Evolutionary conservation across 2,797 vertebrate genomes (phyloP), one percentile per base, ranked within the genome.

Genomic region (Synaphobranchus kaupii): DNA sequence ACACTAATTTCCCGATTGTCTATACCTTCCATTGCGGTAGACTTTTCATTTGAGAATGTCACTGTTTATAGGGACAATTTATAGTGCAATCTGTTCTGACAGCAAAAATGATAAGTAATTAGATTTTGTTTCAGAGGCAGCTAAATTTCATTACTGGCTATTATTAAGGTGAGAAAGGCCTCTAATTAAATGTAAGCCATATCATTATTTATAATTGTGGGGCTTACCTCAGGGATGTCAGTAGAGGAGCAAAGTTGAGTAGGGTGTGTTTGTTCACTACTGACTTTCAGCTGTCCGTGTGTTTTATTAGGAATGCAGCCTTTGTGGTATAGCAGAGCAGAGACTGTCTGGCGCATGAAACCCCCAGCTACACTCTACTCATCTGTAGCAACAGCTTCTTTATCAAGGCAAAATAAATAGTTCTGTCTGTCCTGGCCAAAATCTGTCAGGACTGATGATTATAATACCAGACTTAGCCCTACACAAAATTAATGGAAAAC

Each of bases 251-350:
- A 84, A 87, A 83, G 92, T 93, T 95, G 93, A 93, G 89, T 88
- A 88, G 94, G 91, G 91, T 91, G 91, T 95, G 92, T 94, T 93
- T 93, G 94, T 93, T 93, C 94, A 93, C 95, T 92, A 90, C 90
- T 90, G 91, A 87, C 89, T 85, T 92, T 95, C 95, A 95, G 91
- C 93, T 39, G 63, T 86, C 93, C 94, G 95, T 91, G 94, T 95
- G 92, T 95, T 91, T 93, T 91, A 60, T 96, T 95, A 91, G 90
- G 93, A 93, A 95, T 91, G 90, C 88, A 93, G 83, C 86, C 71
- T 92, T 92, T 90, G 89, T 94, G 90, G 95, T 94, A 87, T 90
- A 91, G 90, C 91, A 93, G 88, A 93, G 91, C 39, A 68, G 84
- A 93, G 86, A 90, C 86, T 82, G 76, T 86, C 87, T 90, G 92